Evolutionary conservation across 2,888 invertebrate genomes (phyloP).

Genomic region (Danaus chrysippus): DNA sequence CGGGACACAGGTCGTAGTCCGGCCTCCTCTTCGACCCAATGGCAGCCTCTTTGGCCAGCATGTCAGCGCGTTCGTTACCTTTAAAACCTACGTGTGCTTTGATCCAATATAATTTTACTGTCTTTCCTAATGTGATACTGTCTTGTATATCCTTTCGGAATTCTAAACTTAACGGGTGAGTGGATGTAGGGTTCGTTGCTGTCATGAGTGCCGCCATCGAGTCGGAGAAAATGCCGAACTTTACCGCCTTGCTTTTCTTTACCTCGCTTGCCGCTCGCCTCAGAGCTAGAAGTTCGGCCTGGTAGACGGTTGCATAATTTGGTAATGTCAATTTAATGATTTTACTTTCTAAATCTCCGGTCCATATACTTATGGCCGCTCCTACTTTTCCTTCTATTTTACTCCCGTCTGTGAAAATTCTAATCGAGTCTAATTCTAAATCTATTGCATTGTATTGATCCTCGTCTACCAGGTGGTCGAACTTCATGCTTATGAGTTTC

Average conservation of each 20-base stretch:
- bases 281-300: conserved; percentile 13
- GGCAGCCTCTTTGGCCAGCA: too few relatives aligned
- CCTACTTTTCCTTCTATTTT: neutral
- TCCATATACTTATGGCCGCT: neutral
- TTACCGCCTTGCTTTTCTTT: neutral
- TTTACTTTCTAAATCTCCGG: neutral
- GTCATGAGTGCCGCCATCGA: neutral
- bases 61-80: too few relatives aligned
- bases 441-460: neutral
- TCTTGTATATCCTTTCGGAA: neutral
- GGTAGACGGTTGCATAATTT: conserved; percentile 9
- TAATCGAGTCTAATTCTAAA: neutral
- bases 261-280: conserved; percentile 1
- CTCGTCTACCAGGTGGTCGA: conserved; percentile 15
- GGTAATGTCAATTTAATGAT: neutral
- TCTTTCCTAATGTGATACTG: neutral
- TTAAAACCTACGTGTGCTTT: neutral
- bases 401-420: neutral
- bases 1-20: too few relatives aligned
- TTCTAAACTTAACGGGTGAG: neutral
- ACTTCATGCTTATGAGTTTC: neutral
- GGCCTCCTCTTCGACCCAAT: too few relatives aligned
- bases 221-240: neutral
- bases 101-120: neutral
- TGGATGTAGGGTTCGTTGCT: neutral